phyloP scores from a whole-genome alignment of 2,797 vertebrate genomes.

The Mastacembelus armatus region DNA sequence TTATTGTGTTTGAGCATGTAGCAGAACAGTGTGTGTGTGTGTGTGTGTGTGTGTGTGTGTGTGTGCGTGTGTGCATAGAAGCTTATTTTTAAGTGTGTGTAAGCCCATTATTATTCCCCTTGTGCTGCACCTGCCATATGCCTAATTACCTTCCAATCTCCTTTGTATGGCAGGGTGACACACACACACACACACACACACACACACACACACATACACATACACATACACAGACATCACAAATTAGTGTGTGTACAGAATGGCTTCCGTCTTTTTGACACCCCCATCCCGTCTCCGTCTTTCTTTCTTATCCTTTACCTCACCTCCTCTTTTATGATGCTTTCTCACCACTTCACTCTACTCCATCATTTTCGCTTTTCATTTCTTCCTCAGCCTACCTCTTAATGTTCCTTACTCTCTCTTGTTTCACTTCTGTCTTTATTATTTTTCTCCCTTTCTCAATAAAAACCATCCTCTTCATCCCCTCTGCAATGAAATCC shows the following conservation, averaged over 20 bases:
- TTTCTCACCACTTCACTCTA: neutral
- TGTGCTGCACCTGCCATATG: slow-evolving; percentile 47
- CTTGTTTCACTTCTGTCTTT: neutral
- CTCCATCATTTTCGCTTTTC: neutral
- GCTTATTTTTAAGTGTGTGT: slow-evolving; percentile 35
- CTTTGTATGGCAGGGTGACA: slow-evolving; percentile 39
- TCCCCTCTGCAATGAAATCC: slow-evolving; percentile 12
- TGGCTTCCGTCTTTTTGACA: slow-evolving; percentile 9
- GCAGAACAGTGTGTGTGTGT: slow-evolving; percentile 1
- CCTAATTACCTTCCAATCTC: slow-evolving; percentile 55
- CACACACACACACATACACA: slow-evolving; percentile 10
- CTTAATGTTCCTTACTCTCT: neutral
- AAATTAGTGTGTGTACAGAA: too few species aligned
- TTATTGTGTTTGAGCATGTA: slow-evolving; percentile 21
- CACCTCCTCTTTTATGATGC: neutral
- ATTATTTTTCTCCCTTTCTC: slow-evolving; percentile 1
- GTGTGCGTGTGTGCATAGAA: neutral
- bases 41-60: neutral
- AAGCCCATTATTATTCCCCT: slow-evolving; percentile 53
- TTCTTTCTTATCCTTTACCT: slow-evolving; percentile 5
- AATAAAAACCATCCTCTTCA: slow-evolving; percentile 2
- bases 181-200: slow-evolving; percentile 18
- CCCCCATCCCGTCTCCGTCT: neutral
- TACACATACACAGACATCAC: slow-evolving; percentile 12
- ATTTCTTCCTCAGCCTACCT: neutral